phyloP scores from a whole-genome alignment of 2,113 vertebrate genomes.

The Pangasianodon hypophthalmus region DNA sequence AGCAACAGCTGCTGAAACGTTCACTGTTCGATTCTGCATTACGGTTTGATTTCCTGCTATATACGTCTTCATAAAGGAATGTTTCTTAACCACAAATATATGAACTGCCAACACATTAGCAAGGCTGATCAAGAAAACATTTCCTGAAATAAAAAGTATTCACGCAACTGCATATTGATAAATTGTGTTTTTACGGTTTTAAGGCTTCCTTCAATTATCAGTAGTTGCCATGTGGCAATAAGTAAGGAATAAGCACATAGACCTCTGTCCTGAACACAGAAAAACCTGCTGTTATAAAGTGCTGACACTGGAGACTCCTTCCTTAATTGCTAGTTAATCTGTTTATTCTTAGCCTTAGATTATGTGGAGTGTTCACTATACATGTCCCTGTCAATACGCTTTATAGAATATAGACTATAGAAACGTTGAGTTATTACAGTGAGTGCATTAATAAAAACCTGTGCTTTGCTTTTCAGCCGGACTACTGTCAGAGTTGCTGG shows the following conservation, averaged over 20 bases:
- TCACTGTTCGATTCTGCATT: not conserved
- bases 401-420: too few relatives aligned
- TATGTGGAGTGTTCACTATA: not conserved
- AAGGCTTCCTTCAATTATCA: not conserved
- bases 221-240: not conserved
- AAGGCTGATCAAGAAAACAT: conserved; percentile 14
- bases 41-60: not conserved
- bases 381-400: too few relatives aligned
- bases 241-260: not conserved
- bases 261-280: not conserved
- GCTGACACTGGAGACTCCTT: not conserved
- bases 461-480: not conserved
- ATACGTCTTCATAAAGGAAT: conserved; percentile 7
- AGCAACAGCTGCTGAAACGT: conserved; percentile 21
- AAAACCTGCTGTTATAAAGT: not conserved
- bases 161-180: not conserved
- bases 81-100: conserved; percentile 1
- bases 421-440: not conserved
- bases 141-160: not conserved
- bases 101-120: conserved; percentile 14
- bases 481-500: not conserved
- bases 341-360: not conserved
- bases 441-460: not conserved
- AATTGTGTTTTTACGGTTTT: not conserved
- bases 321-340: not conserved